Evolutionary conservation across 2,888 invertebrate species (phyloP).

Genomic region (Apodemia mormo): DNA sequence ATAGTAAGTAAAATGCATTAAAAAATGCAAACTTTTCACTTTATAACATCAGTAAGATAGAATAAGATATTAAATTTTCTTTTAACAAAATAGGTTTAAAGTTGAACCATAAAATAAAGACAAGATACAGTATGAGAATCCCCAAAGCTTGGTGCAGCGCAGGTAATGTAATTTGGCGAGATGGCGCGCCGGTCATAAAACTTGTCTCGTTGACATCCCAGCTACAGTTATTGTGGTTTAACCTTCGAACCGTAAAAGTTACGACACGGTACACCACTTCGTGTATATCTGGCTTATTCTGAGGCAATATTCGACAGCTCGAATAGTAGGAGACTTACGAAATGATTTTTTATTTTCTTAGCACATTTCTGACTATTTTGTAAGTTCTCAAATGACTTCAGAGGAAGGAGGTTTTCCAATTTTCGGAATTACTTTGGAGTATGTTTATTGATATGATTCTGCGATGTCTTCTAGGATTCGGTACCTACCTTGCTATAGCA

Average conservation of each 20-base stretch:
- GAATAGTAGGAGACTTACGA: neutral
- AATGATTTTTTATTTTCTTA: neutral
- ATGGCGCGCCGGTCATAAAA: constrained; percentile 18
- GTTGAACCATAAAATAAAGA: constrained; percentile 9
- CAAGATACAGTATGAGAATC: neutral
- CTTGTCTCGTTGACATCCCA: constrained; percentile 20
- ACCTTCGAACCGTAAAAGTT: constrained; percentile 35
- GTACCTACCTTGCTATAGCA: too few relatives aligned
- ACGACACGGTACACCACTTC: constrained; percentile 26
- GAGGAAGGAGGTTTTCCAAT: too few relatives aligned
- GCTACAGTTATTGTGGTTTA: constrained; percentile 27
- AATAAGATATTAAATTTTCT: neutral
- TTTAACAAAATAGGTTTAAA: neutral
- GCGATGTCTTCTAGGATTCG: too few relatives aligned
- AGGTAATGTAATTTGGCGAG: constrained; percentile 21
- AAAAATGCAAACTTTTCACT: neutral
- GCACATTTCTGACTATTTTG: too few relatives aligned
- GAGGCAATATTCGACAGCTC: constrained; percentile 18
- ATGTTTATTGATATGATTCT: too few relatives aligned
- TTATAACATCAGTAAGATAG: neutral
- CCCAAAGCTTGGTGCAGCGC: constrained; percentile 13
- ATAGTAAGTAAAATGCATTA: too few relatives aligned
- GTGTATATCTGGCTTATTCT: constrained; percentile 12
- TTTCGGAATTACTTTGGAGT: too few relatives aligned
- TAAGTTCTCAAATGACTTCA: too few relatives aligned